These are phyloP conservation scores for Lemur catta DNA, from an alignment of 2,797 vertebrate genomes.

Conservation along the genomic window DNA sequence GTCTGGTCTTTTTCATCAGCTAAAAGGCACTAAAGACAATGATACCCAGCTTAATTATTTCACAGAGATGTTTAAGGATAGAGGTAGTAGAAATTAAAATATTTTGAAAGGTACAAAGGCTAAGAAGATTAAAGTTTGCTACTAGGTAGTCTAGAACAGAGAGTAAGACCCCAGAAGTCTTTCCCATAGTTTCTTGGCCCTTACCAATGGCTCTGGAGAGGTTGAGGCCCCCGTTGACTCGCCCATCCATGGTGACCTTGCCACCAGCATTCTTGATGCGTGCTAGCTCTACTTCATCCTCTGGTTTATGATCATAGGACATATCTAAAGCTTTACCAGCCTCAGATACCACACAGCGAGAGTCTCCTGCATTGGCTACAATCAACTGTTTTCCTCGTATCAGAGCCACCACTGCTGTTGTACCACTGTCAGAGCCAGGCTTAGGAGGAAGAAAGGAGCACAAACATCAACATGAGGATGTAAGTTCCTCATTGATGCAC, in stretches of 20 bases:
- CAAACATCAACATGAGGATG: neutral
- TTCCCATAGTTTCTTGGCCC: neutral
- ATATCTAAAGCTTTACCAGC: slow-evolving; percentile 95
- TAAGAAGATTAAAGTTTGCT: slow-evolving; percentile 17
- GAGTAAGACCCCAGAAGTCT: neutral
- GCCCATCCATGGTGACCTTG: slow-evolving; percentile 98
- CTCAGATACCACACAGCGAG: slow-evolving; percentile 97
- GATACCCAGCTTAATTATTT: slow-evolving; percentile 7
- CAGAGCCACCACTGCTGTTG: slow-evolving; percentile 96
- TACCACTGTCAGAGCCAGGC: slow-evolving; percentile 98
- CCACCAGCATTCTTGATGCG: slow-evolving; percentile 98
- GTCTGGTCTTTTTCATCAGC: slow-evolving; percentile 18
- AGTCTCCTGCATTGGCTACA: slow-evolving; percentile 98
- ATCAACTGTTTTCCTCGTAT: slow-evolving; percentile 97
- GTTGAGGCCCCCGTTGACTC: slow-evolving; percentile 97
- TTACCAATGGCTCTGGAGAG: slow-evolving; percentile 98
- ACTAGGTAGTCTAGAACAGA: neutral
- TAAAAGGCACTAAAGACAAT: neutral
- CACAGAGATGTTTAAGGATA: slow-evolving; percentile 8
- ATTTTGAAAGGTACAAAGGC: neutral
- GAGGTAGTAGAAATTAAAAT: neutral
- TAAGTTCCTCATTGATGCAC: neutral
- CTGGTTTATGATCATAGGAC: slow-evolving; percentile 98
- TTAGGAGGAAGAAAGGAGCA: slow-evolving; percentile 64
- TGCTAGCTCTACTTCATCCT: slow-evolving; percentile 96